Conservation (phyloP, 35 echinoderm and acorn worm genomes). For the Eucidaris tribuloides region DNA sequence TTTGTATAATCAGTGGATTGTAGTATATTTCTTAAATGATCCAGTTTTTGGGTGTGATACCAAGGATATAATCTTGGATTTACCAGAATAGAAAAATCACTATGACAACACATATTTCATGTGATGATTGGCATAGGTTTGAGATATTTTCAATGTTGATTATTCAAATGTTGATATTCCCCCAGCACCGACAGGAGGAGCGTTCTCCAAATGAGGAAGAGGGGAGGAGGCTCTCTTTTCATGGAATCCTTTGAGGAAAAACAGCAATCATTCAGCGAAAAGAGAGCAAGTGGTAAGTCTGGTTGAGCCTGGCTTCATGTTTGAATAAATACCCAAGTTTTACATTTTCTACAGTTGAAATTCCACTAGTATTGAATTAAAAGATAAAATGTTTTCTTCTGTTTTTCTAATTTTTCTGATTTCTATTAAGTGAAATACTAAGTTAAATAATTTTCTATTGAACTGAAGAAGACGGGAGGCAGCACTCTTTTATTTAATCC, state of each 20-base stretch:
- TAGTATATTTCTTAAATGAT: too few species aligned
- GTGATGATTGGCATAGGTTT: too few species aligned
- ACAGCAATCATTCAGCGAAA: conserved; percentile 1
- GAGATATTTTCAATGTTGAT: too few species aligned
- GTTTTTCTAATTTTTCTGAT: neutral
- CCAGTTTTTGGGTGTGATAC: too few species aligned
- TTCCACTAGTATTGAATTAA: neutral
- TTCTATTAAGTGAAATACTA: neutral
- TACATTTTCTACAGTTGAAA: neutral
- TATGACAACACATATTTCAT: too few species aligned
- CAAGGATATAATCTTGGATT: too few species aligned
- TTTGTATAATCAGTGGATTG: too few species aligned
- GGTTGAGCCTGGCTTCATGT: neutral
- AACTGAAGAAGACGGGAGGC: conserved; percentile 17
- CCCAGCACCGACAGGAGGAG: neutral
- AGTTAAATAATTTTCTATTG: neutral
- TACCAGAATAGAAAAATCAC: too few species aligned
- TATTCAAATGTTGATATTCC: too few species aligned
- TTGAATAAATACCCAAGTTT: neutral
- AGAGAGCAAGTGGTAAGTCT: conserved; percentile 42
- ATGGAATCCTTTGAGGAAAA: conserved; percentile 34
- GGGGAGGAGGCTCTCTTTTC: conserved; percentile 41
- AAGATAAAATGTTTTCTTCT: neutral
- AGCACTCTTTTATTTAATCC: conserved; percentile 28
- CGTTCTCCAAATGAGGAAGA: conserved; percentile 32